Percentiles rank a stretch among this genome's conserved stretches.
phyloP scores from a whole-genome alignment of 2,113 vertebrate genomes.

The Hiodon alosoides region DNA sequence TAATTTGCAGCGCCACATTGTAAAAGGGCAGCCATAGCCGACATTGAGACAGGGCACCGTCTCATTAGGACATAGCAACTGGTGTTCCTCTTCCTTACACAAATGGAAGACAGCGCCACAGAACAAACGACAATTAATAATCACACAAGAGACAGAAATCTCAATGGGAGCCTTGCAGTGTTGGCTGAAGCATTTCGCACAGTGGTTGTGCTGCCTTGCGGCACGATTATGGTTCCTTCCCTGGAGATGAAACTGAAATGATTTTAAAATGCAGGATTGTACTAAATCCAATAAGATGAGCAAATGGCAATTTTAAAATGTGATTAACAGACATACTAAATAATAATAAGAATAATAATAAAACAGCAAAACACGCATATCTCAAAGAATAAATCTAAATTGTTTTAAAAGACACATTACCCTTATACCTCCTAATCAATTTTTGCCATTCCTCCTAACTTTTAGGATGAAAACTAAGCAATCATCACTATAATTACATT shows the following conservation, averaged over 20 bases:
- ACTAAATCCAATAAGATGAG: neutral
- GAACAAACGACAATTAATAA: slow-evolving; percentile 69
- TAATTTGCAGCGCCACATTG: slow-evolving; percentile 76
- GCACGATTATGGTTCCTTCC: slow-evolving; percentile 51
- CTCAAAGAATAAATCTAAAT: too few species aligned
- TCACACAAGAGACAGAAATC: slow-evolving; percentile 66
- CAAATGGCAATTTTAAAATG: neutral
- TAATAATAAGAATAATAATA: too few species aligned
- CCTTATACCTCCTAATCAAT: too few species aligned
- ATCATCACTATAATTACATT: too few species aligned
- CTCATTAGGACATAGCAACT: slow-evolving; percentile 80
- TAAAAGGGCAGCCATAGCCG: slow-evolving; percentile 78
- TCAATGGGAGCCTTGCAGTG: slow-evolving; percentile 71
- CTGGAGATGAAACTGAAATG: slow-evolving; percentile 43
- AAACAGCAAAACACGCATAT: too few species aligned
- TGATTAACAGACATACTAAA: too few species aligned
- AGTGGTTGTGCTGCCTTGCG: slow-evolving; percentile 74
- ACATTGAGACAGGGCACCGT: slow-evolving; percentile 85
- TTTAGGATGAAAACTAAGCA: too few species aligned
- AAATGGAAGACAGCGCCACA: slow-evolving; percentile 88
- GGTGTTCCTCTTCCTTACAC: slow-evolving; percentile 90
- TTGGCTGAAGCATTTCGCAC: slow-evolving; percentile 76
- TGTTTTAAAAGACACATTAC: too few species aligned
- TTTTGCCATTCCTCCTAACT: too few species aligned
- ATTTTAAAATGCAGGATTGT: neutral